Percentiles rank a stretch among this genome's conserved stretches.
These are phyloP conservation scores for Passer domesticus DNA, from an alignment of 2,113 vertebrate genomes.

Conservation along the genomic window DNA sequence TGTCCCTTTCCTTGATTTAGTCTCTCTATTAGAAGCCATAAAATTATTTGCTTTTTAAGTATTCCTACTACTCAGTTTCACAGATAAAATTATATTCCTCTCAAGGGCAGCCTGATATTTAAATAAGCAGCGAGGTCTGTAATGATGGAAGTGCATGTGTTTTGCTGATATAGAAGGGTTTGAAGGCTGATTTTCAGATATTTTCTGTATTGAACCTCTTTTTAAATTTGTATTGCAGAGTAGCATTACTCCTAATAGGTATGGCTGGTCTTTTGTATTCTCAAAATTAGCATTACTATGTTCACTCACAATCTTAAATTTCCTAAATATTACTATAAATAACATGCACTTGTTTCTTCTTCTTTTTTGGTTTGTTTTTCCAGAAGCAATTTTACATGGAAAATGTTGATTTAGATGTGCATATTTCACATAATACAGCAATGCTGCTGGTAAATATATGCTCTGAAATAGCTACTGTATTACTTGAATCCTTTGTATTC, in stretches of 20 bases:
- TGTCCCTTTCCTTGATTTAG: not conserved
- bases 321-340: constrained; percentile 31
- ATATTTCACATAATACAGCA: constrained; percentile 56
- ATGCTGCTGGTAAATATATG: not conserved
- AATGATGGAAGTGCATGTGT: not conserved
- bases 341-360: not conserved
- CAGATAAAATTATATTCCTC: not conserved
- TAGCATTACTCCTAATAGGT: not conserved
- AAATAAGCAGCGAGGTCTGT: not conserved
- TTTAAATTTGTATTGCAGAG: not conserved
- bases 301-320: constrained; percentile 22
- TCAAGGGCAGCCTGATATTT: constrained; percentile 27
- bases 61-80: not conserved
- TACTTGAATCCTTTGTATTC: not conserved
- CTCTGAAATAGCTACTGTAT: not conserved
- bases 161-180: not conserved
- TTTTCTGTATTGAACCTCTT: not conserved
- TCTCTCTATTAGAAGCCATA: not conserved
- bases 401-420: constrained; percentile 31
- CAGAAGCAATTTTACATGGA: not conserved
- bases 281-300: not conserved
- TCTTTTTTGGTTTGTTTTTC: not conserved
- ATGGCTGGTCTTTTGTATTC: not conserved
- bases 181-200: constrained; percentile 1
- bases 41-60: not conserved